A percentile compares a stretch with the other conserved stretches of the same genome.
These are phyloP conservation scores for Chloroclystis v-ata DNA, from an alignment of 2,888 invertebrate genomes.

Conservation along the genomic window DNA sequence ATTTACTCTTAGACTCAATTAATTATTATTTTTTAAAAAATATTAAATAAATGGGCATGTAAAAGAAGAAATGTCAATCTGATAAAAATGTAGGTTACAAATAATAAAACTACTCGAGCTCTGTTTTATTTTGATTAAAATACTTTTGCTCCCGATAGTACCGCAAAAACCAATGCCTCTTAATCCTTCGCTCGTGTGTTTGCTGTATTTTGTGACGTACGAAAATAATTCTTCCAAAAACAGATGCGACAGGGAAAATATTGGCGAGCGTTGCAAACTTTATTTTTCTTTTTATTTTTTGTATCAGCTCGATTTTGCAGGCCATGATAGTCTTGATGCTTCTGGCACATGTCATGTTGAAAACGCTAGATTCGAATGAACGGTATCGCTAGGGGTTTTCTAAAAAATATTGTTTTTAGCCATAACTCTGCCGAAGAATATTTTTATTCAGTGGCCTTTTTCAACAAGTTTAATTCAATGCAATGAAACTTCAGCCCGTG, in stretches of 20 bases:
- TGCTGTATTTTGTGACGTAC: conserved; percentile 24
- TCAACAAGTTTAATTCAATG: too few species aligned
- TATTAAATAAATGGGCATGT: too few species aligned
- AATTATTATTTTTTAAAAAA: too few species aligned
- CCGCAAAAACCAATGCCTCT: background rate
- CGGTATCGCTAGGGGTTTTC: conserved; percentile 18
- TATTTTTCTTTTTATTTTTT: conserved; percentile 28
- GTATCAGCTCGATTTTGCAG: conserved; percentile 34
- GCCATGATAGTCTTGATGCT: conserved; percentile 39
- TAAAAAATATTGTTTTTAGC: conserved; percentile 7
- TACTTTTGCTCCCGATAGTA: background rate
- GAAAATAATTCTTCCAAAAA: conserved; percentile 33
- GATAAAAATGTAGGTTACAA: too few species aligned
- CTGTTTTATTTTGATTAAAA: too few species aligned
- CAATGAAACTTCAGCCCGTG: too few species aligned
- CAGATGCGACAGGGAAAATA: conserved; percentile 37
- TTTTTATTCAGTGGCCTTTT: background rate
- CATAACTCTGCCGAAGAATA: background rate
- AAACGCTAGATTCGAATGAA: conserved; percentile 25
- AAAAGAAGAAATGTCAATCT: too few species aligned
- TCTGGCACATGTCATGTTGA: conserved; percentile 31
- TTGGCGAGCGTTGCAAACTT: conserved; percentile 27
- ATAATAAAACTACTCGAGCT: too few species aligned
- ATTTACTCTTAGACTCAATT: too few species aligned
- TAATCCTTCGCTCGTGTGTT: conserved; percentile 13